Percentiles rank a stretch among this genome's conserved stretches.
phyloP scores from a whole-genome alignment of 2,888 invertebrate genomes.

The Zygothrica quintamaculata region DNA sequence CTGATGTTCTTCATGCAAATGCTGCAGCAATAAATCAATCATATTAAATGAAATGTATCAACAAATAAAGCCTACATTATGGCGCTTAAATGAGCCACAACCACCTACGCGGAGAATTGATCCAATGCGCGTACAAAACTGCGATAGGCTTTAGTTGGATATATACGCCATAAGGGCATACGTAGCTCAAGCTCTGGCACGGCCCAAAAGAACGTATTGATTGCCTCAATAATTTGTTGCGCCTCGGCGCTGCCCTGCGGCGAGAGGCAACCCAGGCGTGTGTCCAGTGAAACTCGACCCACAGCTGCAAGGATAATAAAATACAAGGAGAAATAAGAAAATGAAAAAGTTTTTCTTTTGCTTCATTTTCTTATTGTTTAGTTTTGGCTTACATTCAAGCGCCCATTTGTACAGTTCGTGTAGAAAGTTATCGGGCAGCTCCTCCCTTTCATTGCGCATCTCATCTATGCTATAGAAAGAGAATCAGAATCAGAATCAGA shows the following conservation, averaged over 20 bases:
- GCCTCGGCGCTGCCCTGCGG: constrained; percentile 87
- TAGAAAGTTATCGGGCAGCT: constrained; percentile 92
- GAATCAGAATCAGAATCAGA: too few relatives aligned
- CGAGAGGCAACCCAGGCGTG: constrained; percentile 90
- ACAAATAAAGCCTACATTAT: too few relatives aligned
- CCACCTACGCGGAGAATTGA: constrained; percentile 89
- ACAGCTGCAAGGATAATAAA: constrained; percentile 87
- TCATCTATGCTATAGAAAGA: constrained; percentile 86
- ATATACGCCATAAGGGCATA: constrained; percentile 90
- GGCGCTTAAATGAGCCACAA: too few relatives aligned
- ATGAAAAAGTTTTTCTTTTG: not conserved
- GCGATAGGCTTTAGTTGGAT: constrained; percentile 89
- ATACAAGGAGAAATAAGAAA: not conserved
- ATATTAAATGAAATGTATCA: not conserved
- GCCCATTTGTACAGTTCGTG: constrained; percentile 97
- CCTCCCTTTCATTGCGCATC: constrained; percentile 87
- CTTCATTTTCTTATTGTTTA: not conserved
- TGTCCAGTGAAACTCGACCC: constrained; percentile 92
- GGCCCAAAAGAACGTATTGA: constrained; percentile 91
- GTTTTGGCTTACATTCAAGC: constrained; percentile 91
- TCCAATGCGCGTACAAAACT: constrained; percentile 90
- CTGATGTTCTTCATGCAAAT: constrained; percentile 87
- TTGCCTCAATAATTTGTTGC: constrained; percentile 90
- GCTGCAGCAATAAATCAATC: constrained; percentile 77
- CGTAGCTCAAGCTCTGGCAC: constrained; percentile 90